Percentiles rank a stretch among this genome's conserved stretches.
Evolutionary conservation across 1,140 invertebrate genomes (phyloP).

Genomic region (Steinernema khuongi): DNA sequence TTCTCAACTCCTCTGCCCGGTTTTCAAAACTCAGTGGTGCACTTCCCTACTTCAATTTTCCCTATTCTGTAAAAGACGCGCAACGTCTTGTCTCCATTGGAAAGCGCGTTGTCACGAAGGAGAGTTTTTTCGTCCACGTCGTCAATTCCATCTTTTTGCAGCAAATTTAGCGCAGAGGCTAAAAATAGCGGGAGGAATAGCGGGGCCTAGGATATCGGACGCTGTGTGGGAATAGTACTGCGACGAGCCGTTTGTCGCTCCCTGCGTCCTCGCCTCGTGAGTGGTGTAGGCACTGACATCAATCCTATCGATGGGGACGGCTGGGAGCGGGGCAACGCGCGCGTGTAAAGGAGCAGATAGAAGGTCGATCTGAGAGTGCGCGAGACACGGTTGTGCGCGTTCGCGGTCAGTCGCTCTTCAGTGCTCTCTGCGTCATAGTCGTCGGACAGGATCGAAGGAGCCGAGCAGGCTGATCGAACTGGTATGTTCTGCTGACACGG

Average conservation of each 20-base stretch:
- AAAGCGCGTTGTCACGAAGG: no score
- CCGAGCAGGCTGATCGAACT: neutral
- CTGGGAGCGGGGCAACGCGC: neutral
- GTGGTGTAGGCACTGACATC: constrained; percentile 1
- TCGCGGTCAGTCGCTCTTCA: neutral
- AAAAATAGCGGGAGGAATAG: neutral
- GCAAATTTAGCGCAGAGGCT: neutral
- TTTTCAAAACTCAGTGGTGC: no score
- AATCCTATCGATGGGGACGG: constrained; percentile 4
- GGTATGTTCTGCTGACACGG: neutral
- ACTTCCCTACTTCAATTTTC: no score
- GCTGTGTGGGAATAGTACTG: neutral
- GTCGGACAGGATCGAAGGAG: neutral
- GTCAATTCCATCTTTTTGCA: no score
- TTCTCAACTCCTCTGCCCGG: no score
- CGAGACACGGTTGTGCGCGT: neutral
- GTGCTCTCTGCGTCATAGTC: neutral
- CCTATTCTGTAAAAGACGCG: no score
- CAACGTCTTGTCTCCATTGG: no score
- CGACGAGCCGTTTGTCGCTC: neutral
- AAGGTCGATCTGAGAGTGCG: neutral
- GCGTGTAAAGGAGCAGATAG: neutral
- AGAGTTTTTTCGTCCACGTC: no score
- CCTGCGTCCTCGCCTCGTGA: neutral
- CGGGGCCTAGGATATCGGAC: neutral